Evolutionary conservation across 2,113 vertebrate species (phyloP).

Genomic region (Labeo catla): DNA sequence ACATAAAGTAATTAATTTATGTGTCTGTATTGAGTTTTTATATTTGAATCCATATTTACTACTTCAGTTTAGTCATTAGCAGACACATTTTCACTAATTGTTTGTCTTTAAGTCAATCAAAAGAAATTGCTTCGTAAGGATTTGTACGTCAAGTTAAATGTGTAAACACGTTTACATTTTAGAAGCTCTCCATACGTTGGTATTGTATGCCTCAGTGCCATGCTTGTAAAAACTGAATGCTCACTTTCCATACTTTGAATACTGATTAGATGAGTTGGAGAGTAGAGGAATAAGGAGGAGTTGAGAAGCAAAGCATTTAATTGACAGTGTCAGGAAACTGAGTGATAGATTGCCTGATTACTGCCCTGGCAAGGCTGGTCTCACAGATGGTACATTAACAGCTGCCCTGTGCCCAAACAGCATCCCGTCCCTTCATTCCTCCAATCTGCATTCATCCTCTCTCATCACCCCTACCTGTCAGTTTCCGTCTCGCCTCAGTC

Average conservation of each 20-base stretch:
- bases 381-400: constrained; percentile 79
- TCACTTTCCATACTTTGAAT: background rate
- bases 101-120: background rate
- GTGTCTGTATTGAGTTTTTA: background rate
- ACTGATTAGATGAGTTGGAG: background rate
- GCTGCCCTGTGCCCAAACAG: constrained; percentile 60
- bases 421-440: constrained; percentile 2
- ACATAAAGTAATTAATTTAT: background rate
- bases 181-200: background rate
- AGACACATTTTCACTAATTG: background rate
- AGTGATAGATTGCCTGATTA: constrained; percentile 91
- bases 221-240: background rate
- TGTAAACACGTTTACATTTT: background rate
- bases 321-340: constrained; percentile 81
- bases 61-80: background rate
- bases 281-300: background rate
- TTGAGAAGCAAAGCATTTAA: constrained; percentile 64
- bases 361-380: constrained; percentile 76
- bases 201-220: background rate
- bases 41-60: background rate
- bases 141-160: background rate
- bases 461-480: constrained; percentile 28
- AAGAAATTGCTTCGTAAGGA: background rate
- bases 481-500: constrained; percentile 42
- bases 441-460: constrained; percentile 33